Conservation (phyloP, 2,888 invertebrate genomes). For the Drosophila conformis region DNA sequence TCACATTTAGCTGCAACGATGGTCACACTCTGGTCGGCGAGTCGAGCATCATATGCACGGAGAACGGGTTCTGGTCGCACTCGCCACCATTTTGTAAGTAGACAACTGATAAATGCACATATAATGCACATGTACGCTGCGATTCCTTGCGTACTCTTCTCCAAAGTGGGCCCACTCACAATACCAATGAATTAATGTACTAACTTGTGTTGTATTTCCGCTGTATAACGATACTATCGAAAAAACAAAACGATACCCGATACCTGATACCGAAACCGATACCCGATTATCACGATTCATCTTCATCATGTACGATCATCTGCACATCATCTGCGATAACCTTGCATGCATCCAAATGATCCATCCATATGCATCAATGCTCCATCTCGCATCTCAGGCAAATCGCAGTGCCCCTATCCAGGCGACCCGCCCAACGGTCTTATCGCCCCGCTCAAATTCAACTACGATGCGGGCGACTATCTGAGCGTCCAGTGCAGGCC, state of each 20-base stretch:
- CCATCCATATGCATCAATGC: constrained; percentile 49
- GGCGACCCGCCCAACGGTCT: constrained; percentile 90
- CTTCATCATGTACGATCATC: constrained; percentile 38
- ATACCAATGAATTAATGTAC: constrained; percentile 66
- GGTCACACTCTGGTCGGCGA: constrained; percentile 89
- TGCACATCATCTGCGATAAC: constrained; percentile 35
- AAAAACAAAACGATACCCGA: constrained; percentile 27
- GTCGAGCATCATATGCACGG: constrained; percentile 93
- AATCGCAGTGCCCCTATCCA: constrained; percentile 90
- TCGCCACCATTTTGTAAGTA: constrained; percentile 92
- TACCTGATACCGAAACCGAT: constrained; percentile 33
- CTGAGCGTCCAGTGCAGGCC: constrained; percentile 89
- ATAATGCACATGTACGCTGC: constrained; percentile 62
- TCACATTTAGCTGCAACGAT: constrained; percentile 91
- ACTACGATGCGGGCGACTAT: constrained; percentile 90
- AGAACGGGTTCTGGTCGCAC: constrained; percentile 95
- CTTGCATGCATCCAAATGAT: constrained; percentile 48
- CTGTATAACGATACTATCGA: constrained; percentile 55
- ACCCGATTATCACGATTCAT: constrained; percentile 54
- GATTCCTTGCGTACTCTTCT: constrained; percentile 56
- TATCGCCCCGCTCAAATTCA: constrained; percentile 89
- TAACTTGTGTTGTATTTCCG: constrained; percentile 77
- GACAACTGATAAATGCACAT: constrained; percentile 57
- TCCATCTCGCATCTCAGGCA: constrained; percentile 86
- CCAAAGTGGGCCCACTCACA: constrained; percentile 67